Evolutionary conservation across 2,797 vertebrate genomes (phyloP).

Genomic region (Psittacula echo): DNA sequence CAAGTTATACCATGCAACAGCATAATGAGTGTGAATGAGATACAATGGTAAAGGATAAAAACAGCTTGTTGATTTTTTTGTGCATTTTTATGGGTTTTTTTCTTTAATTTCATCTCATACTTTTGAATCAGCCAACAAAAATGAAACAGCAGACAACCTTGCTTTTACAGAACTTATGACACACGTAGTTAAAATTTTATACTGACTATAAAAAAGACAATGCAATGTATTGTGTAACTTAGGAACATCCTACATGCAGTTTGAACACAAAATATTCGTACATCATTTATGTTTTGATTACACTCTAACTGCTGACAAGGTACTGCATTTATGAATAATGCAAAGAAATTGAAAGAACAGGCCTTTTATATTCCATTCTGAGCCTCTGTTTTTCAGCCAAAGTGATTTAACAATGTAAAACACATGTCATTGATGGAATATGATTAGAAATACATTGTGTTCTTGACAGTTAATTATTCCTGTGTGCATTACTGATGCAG

Average conservation of each 20-base stretch:
- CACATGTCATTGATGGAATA: conserved; percentile 72
- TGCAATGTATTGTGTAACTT: conserved; percentile 44
- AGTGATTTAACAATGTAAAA: conserved; percentile 78
- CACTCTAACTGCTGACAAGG: conserved; percentile 73
- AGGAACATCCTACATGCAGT: conserved; percentile 58
- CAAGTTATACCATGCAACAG: background rate
- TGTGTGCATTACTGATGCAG: conserved; percentile 47
- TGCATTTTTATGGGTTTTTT: background rate
- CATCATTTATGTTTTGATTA: conserved; percentile 84
- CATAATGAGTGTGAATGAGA: conserved; percentile 6
- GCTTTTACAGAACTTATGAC: conserved; percentile 22
- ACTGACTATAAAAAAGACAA: conserved; percentile 45
- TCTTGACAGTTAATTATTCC: conserved; percentile 76
- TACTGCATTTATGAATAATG: conserved; percentile 79
- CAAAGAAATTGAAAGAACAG: conserved; percentile 66
- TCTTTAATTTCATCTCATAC: conserved; percentile 12
- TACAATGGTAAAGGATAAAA: conserved; percentile 3
- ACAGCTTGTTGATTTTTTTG: background rate
- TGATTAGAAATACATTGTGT: conserved; percentile 76
- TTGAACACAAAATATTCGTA: conserved; percentile 71
- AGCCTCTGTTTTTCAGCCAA: conserved; percentile 69
- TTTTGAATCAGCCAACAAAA: conserved; percentile 54
- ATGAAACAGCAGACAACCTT: conserved; percentile 14
- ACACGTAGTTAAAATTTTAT: conserved; percentile 53
- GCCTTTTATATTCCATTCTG: conserved; percentile 71